Conservation (phyloP, 2,113 vertebrate genomes). For the Ceyx margarethae region DNA sequence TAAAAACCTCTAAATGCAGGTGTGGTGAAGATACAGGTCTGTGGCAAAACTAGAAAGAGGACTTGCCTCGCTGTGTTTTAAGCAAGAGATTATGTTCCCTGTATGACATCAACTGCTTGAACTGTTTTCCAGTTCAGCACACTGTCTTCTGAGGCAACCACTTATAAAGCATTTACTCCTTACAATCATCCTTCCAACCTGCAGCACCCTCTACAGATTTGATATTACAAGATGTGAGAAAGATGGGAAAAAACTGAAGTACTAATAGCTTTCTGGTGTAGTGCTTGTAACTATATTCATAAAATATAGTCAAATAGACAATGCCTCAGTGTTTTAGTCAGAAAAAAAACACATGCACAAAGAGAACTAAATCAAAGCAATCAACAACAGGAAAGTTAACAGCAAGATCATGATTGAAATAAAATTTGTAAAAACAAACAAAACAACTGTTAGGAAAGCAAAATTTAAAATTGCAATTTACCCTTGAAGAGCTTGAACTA, state of each 20-base stretch:
- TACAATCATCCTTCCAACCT: not conserved
- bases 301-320: not conserved
- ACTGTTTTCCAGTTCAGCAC: not conserved
- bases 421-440: not conserved
- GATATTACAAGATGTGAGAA: not conserved
- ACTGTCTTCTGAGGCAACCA: not conserved
- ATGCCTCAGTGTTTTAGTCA: not conserved
- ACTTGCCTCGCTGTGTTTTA: not conserved
- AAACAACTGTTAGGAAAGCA: not conserved
- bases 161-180: not conserved
- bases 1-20: not conserved
- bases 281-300: not conserved
- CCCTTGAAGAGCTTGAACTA: not conserved
- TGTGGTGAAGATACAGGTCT: not conserved
- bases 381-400: not conserved
- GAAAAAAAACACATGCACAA: not conserved
- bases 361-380: not conserved
- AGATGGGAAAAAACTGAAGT: not conserved
- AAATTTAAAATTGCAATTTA: not conserved
- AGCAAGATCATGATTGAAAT: not conserved
- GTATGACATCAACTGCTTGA: no score
- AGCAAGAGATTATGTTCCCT: not conserved
- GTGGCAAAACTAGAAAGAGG: not conserved
- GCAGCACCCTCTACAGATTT: not conserved
- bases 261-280: not conserved